Base-by-base conservation (phyloP, 2,113 vertebrate genomes). In the Corydoras maculifer region DNA sequence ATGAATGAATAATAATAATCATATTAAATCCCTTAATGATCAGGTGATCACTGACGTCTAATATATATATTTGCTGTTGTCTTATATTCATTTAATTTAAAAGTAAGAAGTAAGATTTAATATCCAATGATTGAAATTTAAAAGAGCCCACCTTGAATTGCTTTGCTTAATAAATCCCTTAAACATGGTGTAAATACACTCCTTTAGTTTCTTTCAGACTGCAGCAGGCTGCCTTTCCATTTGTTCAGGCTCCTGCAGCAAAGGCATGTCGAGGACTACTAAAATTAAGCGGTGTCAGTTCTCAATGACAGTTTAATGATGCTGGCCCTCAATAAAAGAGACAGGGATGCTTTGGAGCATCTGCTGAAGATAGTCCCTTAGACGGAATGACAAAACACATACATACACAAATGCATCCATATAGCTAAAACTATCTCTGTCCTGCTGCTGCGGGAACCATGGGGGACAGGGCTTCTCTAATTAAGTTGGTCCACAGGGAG, bases 241-340 rank as follows among this genome's bases (percentile, higher is more conserved):
- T 84, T 86, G 86, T 90, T 90, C 86, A 82, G 87, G 83, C 84
- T 90, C 84, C 88, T 83, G 78, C 86, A 86, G 83, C 88, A 86
- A 87, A 92, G 77, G 86, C 91, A 91, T 93, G 92, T 87, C 90
- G 92, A 93, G 92, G 92, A 91, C 91, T 92, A 92, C 93, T 96
- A 92, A 96, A 96, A 97, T 97, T 92, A 96, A 95, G 94, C 92
- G 90, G 92, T 93, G 92, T 94, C 94, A 92, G 90, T 95, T 96
- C 91, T 95, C 94, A 98, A 93, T 98, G 95, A 97, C 95, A 96
- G 93, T 93, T 94, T 95, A 94, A 96, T 95, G 94, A 97, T 92
- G 93, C 90, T 82, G 90, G 91, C 82, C 86, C 93, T 94, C 90
- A 83, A 88, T 88, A 91, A 93, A 92, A 90, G 91, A 93, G 91